phyloP scores from a whole-genome alignment of 2,113 vertebrate genomes.

The Platysternon megacephalum region DNA sequence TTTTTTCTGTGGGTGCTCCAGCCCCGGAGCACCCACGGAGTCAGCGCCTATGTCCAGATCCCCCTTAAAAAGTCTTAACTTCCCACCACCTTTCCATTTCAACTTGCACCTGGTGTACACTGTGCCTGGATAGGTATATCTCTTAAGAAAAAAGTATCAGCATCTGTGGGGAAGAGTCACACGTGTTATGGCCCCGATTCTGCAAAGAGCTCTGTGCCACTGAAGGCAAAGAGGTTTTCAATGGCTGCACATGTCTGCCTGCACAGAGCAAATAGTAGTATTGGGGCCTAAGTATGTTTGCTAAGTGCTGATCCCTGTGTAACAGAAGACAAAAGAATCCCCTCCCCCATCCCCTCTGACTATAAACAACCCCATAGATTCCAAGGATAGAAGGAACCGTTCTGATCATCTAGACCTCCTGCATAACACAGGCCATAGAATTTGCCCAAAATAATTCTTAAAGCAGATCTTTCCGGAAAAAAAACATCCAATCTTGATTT shows the following conservation, averaged over 20 bases:
- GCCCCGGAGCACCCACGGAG: no score
- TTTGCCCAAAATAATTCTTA: no score
- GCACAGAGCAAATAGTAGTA: neutral
- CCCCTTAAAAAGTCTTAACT: neutral
- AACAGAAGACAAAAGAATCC: neutral
- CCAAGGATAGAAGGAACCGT: no score
- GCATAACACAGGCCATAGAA: no score
- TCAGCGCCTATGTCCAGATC: neutral
- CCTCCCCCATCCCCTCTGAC: neutral
- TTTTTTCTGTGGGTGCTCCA: no score
- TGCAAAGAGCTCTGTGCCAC: neutral
- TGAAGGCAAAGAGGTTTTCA: neutral
- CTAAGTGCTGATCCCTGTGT: neutral
- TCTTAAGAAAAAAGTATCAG: neutral
- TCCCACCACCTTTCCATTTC: slow-evolving; percentile 26
- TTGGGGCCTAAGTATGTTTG: neutral
- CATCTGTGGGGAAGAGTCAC: neutral
- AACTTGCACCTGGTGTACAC: neutral
- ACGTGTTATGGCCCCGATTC: neutral
- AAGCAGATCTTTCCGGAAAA: no score
- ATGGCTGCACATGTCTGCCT: neutral
- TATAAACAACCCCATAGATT: neutral
- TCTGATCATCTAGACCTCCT: no score
- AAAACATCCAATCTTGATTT: no score
- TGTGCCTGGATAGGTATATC: neutral